Base-by-base conservation (phyloP, 2,113 vertebrate species). In the Spea multiplicata region DNA sequence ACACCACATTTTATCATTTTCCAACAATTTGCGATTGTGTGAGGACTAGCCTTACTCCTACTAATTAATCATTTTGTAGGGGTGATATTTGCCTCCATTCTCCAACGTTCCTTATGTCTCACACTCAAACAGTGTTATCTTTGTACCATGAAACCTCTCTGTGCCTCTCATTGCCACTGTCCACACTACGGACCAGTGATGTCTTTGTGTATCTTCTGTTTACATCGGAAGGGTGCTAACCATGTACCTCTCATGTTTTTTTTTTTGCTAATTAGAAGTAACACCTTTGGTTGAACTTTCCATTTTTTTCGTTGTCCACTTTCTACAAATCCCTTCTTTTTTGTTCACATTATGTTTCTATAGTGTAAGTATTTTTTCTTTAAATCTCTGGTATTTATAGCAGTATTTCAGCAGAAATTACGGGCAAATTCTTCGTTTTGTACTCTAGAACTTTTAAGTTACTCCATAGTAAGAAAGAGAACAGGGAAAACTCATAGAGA, bases 91-190 rank as follows among this genome's bases (percentile, higher is more conserved):
- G 78, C 71, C 71, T 80, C 78, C 71, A 73, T 68, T 73, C 78
- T 80, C 71, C 64, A 80, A 68, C 71, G 68, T 80, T 80, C 78
- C 71, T 80, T 74, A 80, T 74, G 64, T 80, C 78, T 80, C 75
- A 70, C 75, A 77, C 75, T 70, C 78, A 62, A 71, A 71, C 75
- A 79, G 70, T 79, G 49, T 73, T 79, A 66, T 73, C 65, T 66
- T 79, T 72, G 61, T 79, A 79, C 49, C 70, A 79, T 79, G n/a
- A n/a, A 57, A 73, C 62, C 70, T 73, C 71, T 79, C 30, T 73
- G 77, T 79, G 77, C 70, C 77, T 79, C 61, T 66, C 77, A 67
- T 79, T 73, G 9, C 55, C 69, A 57, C 48, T 59, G 70, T 73
- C 70, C 62, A 10, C n/a, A 4, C 44, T 55, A 57, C 12, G 78